Evolutionary conservation across 2,797 vertebrate genomes (phyloP).

Genomic region (Prunella strophiata): DNA sequence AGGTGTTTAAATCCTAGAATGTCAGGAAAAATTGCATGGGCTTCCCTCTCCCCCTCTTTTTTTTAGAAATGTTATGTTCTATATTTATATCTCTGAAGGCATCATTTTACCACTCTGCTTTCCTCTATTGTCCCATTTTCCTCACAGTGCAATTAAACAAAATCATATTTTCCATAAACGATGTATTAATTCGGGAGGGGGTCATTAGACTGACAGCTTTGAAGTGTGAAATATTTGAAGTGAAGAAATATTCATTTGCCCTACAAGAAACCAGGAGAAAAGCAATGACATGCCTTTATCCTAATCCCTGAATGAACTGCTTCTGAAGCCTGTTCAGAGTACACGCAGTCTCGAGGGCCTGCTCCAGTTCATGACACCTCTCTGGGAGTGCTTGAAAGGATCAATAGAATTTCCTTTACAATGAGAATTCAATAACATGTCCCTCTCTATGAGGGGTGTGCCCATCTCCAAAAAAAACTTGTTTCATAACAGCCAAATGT

Average conservation of each 20-base stretch:
- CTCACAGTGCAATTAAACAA: neutral
- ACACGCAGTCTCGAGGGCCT: neutral
- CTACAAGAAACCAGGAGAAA: neutral
- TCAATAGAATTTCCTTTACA: neutral
- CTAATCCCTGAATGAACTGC: neutral
- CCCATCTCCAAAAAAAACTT: neutral
- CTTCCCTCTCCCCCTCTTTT: neutral
- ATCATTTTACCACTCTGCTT: neutral
- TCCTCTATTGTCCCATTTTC: neutral
- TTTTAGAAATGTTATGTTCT: neutral
- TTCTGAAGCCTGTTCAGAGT: neutral
- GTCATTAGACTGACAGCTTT: neutral
- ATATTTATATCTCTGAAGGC: neutral
- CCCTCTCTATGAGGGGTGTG: neutral
- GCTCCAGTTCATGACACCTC: neutral
- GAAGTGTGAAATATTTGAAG: neutral
- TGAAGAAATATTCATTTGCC: neutral
- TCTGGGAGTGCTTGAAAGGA: neutral
- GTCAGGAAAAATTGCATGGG: neutral
- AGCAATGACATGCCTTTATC: neutral
- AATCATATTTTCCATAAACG: neutral
- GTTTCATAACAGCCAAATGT: neutral
- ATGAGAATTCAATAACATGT: neutral
- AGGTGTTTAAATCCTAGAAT: neutral
- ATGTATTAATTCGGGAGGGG: neutral